A percentile compares a stretch with the other conserved stretches of the same genome.
Conservation (phyloP, 2,888 invertebrate species). For the Dasypolia templi region DNA sequence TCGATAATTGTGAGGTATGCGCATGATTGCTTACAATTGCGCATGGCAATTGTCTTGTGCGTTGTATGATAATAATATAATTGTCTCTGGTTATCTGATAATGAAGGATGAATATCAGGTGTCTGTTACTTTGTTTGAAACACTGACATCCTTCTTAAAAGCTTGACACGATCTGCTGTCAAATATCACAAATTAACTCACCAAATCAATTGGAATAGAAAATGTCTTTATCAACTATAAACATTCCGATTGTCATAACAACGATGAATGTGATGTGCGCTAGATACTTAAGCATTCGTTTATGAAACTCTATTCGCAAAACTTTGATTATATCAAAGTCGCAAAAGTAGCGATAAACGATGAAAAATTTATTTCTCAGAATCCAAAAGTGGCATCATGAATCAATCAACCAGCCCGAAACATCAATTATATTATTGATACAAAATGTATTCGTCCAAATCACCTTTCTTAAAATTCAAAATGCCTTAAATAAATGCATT, state of each 20-base stretch:
- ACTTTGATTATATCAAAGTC: too few relatives aligned
- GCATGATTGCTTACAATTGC: constrained; percentile 52
- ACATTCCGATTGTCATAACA: too few relatives aligned
- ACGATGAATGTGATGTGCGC: not conserved
- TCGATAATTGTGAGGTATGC: constrained; percentile 53
- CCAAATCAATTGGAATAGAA: not conserved
- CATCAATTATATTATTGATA: constrained; percentile 32
- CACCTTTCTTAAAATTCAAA: constrained; percentile 20
- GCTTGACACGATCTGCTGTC: not conserved
- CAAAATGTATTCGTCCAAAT: constrained; percentile 3
- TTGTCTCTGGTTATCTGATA: constrained; percentile 44
- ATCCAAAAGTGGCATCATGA: constrained; percentile 18
- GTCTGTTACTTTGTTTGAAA: not conserved
- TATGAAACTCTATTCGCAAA: not conserved
- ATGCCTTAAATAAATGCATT: not conserved
- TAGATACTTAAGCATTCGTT: constrained; percentile 1
- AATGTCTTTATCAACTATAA: not conserved
- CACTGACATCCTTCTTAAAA: not conserved
- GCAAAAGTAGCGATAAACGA: not conserved
- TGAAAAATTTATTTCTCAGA: not conserved
- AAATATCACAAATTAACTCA: constrained; percentile 1
- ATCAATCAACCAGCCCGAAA: constrained; percentile 36
- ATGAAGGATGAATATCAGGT: constrained; percentile 13
- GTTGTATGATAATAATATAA: constrained; percentile 35
- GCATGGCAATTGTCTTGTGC: constrained; percentile 45